These are phyloP conservation scores for Phataginus tetradactyla DNA, from an alignment of 2,797 vertebrate genomes.

Conservation along the genomic window DNA sequence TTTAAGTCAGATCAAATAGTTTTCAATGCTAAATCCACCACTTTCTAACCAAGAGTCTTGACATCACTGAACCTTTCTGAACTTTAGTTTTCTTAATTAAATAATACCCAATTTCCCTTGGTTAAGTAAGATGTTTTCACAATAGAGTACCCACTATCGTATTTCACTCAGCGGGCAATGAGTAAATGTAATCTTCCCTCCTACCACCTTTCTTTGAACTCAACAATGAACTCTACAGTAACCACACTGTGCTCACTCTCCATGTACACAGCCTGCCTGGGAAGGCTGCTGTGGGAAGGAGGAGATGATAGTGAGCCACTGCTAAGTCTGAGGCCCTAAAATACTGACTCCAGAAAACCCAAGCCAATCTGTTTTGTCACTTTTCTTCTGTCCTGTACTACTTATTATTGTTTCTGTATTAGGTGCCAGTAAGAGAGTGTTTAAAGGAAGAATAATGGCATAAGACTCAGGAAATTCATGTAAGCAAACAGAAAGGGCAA, in stretches of 20 bases:
- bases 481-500: neutral
- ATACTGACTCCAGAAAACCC: neutral
- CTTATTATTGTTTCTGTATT: neutral
- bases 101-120: neutral
- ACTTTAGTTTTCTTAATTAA: neutral
- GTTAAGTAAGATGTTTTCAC: neutral
- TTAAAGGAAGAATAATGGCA: neutral
- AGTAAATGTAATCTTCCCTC: neutral
- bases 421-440: neutral
- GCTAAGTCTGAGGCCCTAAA: neutral
- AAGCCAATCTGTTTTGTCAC: neutral
- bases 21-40: neutral
- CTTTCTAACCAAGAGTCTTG: neutral
- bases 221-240: neutral
- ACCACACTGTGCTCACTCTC: neutral
- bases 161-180: neutral
- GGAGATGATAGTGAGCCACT: neutral
- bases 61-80: neutral
- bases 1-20: neutral
- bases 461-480: neutral
- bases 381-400: neutral
- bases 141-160: neutral
- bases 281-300: neutral
- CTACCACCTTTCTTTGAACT: neutral
- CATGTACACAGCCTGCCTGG: neutral